A percentile compares a stretch with the other conserved stretches of the same genome.
These are phyloP conservation scores for Chrysina gloriosa DNA, from an alignment of 2,888 invertebrate species.

Conservation along the genomic window DNA sequence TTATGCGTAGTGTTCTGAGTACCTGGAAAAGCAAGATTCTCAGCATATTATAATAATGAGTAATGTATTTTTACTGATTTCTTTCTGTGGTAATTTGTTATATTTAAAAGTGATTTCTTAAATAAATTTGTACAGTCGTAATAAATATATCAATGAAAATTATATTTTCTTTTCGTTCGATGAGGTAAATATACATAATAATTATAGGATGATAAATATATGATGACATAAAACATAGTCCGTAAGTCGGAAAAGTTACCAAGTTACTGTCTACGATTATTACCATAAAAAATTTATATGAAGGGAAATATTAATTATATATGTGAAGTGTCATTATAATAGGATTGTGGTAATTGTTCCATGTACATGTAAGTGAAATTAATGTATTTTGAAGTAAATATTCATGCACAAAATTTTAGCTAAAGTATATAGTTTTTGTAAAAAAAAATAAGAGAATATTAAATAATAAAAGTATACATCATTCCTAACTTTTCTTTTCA, in stretches of 20 bases:
- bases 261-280: constrained; percentile 31
- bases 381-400: constrained; percentile 41
- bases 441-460: constrained; percentile 23
- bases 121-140: constrained; percentile 11
- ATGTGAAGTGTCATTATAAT: constrained; percentile 40
- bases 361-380: constrained; percentile 39
- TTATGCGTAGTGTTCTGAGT: neutral
- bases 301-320: constrained; percentile 27
- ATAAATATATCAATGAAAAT: constrained; percentile 15
- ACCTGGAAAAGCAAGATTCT: constrained; percentile 21
- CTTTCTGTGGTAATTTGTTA: constrained; percentile 19
- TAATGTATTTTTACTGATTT: constrained; percentile 2
- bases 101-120: constrained; percentile 15
- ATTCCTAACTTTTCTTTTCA: constrained; percentile 33
- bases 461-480: constrained; percentile 35
- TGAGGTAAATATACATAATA: constrained; percentile 10
- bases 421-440: constrained; percentile 37
- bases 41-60: neutral
- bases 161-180: neutral
- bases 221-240: constrained; percentile 8
- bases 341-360: constrained; percentile 40
- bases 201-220: constrained; percentile 16
- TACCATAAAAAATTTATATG: constrained; percentile 33
- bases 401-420: constrained; percentile 41
- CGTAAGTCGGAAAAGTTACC: constrained; percentile 28